phyloP scores from a whole-genome alignment of 1,140 invertebrate species.

The Solen grandis region DNA sequence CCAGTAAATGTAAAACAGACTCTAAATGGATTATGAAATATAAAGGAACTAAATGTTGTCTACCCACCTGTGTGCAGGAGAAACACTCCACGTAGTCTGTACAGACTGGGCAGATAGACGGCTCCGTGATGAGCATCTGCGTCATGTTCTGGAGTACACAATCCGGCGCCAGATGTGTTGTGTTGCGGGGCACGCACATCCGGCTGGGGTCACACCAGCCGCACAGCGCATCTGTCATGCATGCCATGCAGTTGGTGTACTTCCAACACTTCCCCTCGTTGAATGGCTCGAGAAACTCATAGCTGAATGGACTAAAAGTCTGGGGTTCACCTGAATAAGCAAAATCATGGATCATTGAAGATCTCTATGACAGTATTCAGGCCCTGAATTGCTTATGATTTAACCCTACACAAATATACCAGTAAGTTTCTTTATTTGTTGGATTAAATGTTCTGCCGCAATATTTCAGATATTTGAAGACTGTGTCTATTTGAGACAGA shows the following conservation, averaged over 20 bases:
- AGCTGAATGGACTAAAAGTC: conserved; percentile 35
- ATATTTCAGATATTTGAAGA: neutral
- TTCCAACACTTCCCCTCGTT: conserved; percentile 84
- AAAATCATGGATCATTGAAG: neutral
- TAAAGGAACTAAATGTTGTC: no score
- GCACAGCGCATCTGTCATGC: conserved; percentile 92
- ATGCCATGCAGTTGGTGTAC: conserved; percentile 92
- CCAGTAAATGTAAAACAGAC: no score
- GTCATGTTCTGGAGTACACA: conserved; percentile 3
- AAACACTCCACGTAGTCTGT: conserved; percentile 84
- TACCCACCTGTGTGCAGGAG: conserved; percentile 68
- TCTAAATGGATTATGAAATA: no score
- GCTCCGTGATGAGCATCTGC: conserved; percentile 28
- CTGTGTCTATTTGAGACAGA: no score
- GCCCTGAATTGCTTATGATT: neutral
- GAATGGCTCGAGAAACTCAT: conserved; percentile 92
- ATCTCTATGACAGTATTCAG: neutral
- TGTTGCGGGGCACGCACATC: conserved; percentile 59
- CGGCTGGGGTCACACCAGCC: conserved; percentile 89
- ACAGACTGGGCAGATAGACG: conserved; percentile 85
- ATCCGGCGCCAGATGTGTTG: conserved; percentile 1
- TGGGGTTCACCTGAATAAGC: neutral
- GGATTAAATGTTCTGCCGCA: neutral
- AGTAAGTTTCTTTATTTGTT: neutral
- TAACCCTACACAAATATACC: neutral